Evolutionary conservation across 2,888 invertebrate genomes (phyloP), one percentile per base, ranked within the genome.

Genomic region (Epistrophe grossulariae): DNA sequence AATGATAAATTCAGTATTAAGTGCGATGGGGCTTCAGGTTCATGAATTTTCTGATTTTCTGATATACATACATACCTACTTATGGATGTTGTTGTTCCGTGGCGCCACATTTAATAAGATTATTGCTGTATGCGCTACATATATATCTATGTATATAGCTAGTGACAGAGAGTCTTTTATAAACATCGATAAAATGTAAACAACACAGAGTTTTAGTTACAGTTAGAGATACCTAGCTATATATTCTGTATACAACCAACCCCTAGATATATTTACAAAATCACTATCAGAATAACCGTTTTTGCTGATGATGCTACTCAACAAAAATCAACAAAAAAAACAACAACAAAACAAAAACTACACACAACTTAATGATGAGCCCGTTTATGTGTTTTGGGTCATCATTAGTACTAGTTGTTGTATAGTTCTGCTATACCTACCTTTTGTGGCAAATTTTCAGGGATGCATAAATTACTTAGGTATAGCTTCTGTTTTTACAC

Each of bases 381-480:
- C 35, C 17, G 19, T 38, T 68, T 68, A 17, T 40, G 55, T 70
- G 19, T 70, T 70, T 70, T 38, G 28, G 55, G 70, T 70, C 70
- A 70, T 55, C 55, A 55, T 40, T 52, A 24, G 24, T 62, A 43
- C 17, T 17, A 50, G 2, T 17, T 17, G 8, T 45, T 17, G 17
- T n/a, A n/a, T 45, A 43, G 3, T 0, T n/a, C 1, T 40, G 11
- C 70, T n/a, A n/a, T n/a, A n/a, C n/a, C n/a, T n/a, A 38, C 24
- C 52, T 40, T 40, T n/a, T 62, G 38, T 52, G 55, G 13, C 19
- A 35, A 10, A 40, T 55, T 40, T 70, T 70, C 70, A 70, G 55
- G 70, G 70, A 40, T 17, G 55, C 70, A 70, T 55, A 55, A 40
- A 70, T 70, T 55, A 70, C 70, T 70, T 48, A 38, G n/a, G 31